Conservation (phyloP, 2,888 invertebrate species). For the Magallana nippona region DNA sequence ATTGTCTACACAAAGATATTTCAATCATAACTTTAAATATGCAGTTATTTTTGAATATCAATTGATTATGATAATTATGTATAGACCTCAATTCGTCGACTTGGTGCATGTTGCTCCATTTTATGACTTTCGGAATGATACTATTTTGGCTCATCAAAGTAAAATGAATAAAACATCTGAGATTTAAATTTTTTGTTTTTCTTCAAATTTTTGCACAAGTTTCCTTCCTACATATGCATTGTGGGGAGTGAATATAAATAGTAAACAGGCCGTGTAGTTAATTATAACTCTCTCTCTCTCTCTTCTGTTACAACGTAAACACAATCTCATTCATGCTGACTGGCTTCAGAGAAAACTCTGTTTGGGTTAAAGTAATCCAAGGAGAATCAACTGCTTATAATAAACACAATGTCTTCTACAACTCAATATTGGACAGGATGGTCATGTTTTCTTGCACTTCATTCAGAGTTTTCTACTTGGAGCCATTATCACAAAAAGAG, state of each 20-base stretch:
- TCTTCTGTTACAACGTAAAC: constrained; percentile 6
- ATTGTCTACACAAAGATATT: too few species aligned
- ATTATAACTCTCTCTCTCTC: neutral
- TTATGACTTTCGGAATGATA: too few species aligned
- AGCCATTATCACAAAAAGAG: too few species aligned
- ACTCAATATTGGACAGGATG: too few species aligned
- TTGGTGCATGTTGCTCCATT: too few species aligned
- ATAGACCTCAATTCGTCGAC: too few species aligned
- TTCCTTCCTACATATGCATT: neutral
- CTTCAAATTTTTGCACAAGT: neutral
- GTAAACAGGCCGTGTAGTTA: neutral
- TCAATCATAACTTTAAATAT: too few species aligned
- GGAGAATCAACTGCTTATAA: neutral
- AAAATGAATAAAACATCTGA: neutral
- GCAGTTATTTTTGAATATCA: too few species aligned
- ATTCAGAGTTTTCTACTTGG: too few species aligned
- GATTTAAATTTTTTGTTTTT: neutral
- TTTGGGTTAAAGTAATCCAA: neutral
- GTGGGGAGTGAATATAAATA: neutral
- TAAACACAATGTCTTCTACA: neutral
- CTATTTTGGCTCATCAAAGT: too few species aligned
- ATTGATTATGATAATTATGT: too few species aligned
- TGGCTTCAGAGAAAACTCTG: neutral
- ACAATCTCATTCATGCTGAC: neutral
- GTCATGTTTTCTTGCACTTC: too few species aligned